A percentile compares a stretch with the other conserved stretches of the same genome.
Evolutionary conservation across 1,140 invertebrate genomes (phyloP).

Genomic region (Brachionus paranguensis): DNA sequence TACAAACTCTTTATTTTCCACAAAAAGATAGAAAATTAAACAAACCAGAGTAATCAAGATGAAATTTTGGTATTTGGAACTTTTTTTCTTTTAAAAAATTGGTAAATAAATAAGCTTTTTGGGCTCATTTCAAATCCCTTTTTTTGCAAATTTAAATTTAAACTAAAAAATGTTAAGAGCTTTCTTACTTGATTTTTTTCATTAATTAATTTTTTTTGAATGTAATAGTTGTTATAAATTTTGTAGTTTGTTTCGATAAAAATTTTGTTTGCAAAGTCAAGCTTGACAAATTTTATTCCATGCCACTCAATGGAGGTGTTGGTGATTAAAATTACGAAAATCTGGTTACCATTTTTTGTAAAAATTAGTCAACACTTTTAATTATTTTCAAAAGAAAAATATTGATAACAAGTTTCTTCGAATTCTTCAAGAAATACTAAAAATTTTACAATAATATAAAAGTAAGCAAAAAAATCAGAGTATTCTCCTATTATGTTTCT

Average conservation of each 20-base stretch:
- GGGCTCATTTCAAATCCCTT: background rate
- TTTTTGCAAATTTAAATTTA: background rate
- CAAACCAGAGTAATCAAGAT: background rate
- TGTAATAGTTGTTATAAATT: background rate
- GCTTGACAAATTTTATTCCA: background rate
- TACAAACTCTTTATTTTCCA: background rate
- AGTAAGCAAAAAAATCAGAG: too few relatives aligned
- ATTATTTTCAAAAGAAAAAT: too few relatives aligned
- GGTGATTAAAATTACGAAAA: background rate
- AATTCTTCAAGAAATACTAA: too few relatives aligned
- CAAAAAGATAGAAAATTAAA: background rate
- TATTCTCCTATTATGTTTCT: too few relatives aligned
- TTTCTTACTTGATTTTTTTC: background rate
- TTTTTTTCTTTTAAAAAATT: background rate
- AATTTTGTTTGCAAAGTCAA: background rate
- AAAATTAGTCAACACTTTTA: background rate
- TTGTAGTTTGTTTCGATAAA: background rate
- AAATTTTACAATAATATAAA: too few relatives aligned
- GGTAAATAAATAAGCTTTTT: background rate
- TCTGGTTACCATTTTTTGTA: background rate
- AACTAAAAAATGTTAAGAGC: background rate
- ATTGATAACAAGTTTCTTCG: too few relatives aligned
- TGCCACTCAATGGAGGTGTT: background rate
- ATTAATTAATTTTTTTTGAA: background rate
- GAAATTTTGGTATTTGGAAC: background rate